A percentile compares a stretch with the other conserved stretches of the same genome.
phyloP scores from a whole-genome alignment of 2,888 invertebrate species.

The Agriotes lineatus region DNA sequence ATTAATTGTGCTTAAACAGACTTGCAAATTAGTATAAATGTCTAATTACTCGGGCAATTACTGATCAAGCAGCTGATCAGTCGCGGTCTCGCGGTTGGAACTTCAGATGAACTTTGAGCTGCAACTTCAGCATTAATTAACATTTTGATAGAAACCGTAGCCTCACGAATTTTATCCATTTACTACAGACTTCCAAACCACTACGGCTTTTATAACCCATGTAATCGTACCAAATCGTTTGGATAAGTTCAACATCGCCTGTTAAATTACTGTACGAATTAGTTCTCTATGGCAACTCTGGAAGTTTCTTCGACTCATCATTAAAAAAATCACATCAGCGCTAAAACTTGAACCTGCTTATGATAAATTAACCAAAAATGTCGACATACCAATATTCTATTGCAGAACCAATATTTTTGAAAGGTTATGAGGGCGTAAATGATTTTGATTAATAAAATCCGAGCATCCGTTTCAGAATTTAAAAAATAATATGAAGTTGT shows the following conservation, averaged over 20 bases:
- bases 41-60: constrained; percentile 53
- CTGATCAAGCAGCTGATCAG: constrained; percentile 50
- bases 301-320: too few species aligned
- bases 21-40: constrained; percentile 54
- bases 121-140: constrained; percentile 41
- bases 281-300: too few species aligned
- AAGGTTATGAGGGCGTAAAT: too few species aligned
- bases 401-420: too few species aligned
- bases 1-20: constrained; percentile 49
- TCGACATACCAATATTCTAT: too few species aligned
- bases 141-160: constrained; percentile 34
- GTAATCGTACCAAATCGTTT: constrained; percentile 2
- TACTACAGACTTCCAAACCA: constrained; percentile 7
- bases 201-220: neutral
- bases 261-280: neutral
- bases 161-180: constrained; percentile 21
- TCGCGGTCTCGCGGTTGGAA: constrained; percentile 45
- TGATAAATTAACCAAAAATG: too few species aligned
- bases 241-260: neutral
- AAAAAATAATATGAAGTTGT: too few species aligned
- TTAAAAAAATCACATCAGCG: too few species aligned
- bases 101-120: constrained; percentile 39
- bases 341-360: too few species aligned
- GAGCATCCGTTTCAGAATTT: too few species aligned
- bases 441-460: too few species aligned